Conservation (phyloP, 2,113 vertebrate species). For the Actenoides lindsayi region DNA sequence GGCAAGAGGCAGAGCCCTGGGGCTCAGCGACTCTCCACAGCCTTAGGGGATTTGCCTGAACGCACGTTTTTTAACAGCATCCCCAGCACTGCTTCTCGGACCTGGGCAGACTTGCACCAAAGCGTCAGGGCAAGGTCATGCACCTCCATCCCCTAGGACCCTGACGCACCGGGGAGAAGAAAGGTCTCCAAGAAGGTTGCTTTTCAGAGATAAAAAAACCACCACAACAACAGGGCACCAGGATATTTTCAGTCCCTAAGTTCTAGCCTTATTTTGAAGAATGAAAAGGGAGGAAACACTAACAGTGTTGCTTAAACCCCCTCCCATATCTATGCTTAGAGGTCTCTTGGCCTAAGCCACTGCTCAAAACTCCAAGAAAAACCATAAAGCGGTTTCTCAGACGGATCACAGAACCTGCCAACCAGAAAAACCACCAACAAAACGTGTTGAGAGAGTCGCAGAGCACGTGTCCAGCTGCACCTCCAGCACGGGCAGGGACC, state of each 20-base stretch:
- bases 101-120: neutral
- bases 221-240: neutral
- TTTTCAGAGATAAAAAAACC: neutral
- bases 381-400: neutral
- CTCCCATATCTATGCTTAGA: neutral
- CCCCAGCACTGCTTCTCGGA: neutral
- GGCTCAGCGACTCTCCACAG: neutral
- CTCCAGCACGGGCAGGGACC: neutral
- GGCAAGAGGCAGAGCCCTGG: neutral
- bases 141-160: neutral
- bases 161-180: neutral
- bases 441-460: rapidly evolving
- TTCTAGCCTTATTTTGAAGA: neutral
- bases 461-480: neutral
- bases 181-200: neutral
- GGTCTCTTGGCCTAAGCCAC: neutral
- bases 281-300: neutral
- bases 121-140: neutral
- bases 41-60: neutral
- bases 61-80: rapidly evolving
- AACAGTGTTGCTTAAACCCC: neutral
- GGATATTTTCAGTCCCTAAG: neutral
- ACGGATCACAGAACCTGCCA: neutral
- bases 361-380: neutral
- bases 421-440: neutral